These are phyloP conservation scores for Procambarus virginalis DNA, from an alignment of 1,140 invertebrate genomes.

Conservation along the genomic window DNA sequence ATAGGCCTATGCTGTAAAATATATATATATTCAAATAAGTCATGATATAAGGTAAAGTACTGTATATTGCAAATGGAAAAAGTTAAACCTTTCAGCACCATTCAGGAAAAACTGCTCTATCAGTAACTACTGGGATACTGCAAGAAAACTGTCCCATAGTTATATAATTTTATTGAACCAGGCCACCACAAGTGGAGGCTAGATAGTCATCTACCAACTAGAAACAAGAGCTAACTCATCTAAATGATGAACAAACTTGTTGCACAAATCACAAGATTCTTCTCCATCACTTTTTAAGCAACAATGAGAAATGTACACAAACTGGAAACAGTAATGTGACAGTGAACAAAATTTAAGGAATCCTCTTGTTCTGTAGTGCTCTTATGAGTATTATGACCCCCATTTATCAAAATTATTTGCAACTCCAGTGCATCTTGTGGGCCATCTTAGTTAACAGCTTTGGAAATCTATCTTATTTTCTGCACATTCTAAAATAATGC, in stretches of 20 bases:
- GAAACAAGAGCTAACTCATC: slow-evolving; percentile 49
- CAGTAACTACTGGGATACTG: slow-evolving; percentile 19
- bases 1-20: too few relatives aligned
- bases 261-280: background rate
- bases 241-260: slow-evolving; percentile 43
- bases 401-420: background rate
- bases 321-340: slow-evolving; percentile 13
- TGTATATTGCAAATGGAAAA: too few relatives aligned
- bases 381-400: background rate
- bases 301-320: slow-evolving; percentile 25
- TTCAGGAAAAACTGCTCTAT: too few relatives aligned
- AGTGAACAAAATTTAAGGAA: slow-evolving; percentile 22
- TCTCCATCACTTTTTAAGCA: slow-evolving; percentile 14
- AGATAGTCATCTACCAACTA: slow-evolving; percentile 46
- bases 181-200: slow-evolving; percentile 48
- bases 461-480: background rate
- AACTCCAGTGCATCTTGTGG: background rate
- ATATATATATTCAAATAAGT: too few relatives aligned
- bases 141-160: slow-evolving; percentile 58
- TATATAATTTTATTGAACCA: slow-evolving; percentile 56
- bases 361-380: background rate
- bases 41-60: too few relatives aligned
- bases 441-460: background rate
- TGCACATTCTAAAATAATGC: background rate
- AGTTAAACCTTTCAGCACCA: too few relatives aligned